These are phyloP conservation scores for Lamellibrachia columna DNA, from an alignment of 2,888 invertebrate species.

Conservation along the genomic window DNA sequence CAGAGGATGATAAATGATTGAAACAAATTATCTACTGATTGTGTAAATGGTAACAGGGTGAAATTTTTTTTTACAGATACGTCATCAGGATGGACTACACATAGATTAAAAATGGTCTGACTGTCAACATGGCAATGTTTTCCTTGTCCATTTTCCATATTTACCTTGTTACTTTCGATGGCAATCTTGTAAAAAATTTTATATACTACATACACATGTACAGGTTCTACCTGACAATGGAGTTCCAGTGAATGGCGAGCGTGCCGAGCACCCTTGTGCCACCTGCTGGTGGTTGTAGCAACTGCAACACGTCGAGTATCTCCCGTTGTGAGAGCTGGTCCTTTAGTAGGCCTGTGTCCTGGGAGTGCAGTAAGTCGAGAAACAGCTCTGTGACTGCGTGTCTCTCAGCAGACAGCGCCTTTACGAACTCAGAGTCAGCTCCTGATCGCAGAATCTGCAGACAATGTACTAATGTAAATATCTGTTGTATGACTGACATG, in stretches of 20 bases:
- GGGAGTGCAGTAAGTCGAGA: background rate
- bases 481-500: no score
- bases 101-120: no score
- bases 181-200: no score
- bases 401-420: background rate
- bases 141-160: no score
- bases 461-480: background rate
- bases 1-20: no score
- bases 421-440: background rate
- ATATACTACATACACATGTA: no score
- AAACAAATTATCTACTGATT: no score
- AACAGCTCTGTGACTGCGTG: background rate
- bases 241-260: background rate
- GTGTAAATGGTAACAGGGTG: no score
- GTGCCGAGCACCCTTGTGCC: background rate
- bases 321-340: background rate
- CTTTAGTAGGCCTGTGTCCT: background rate
- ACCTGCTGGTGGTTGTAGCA: background rate
- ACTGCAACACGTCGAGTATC: background rate
- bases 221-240: background rate
- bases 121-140: no score
- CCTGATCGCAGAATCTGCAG: background rate
- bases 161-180: no score
- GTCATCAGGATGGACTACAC: no score
- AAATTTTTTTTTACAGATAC: no score